Evolutionary conservation across 2,888 invertebrate species (phyloP).

Genomic region (Athetis lepigone): DNA sequence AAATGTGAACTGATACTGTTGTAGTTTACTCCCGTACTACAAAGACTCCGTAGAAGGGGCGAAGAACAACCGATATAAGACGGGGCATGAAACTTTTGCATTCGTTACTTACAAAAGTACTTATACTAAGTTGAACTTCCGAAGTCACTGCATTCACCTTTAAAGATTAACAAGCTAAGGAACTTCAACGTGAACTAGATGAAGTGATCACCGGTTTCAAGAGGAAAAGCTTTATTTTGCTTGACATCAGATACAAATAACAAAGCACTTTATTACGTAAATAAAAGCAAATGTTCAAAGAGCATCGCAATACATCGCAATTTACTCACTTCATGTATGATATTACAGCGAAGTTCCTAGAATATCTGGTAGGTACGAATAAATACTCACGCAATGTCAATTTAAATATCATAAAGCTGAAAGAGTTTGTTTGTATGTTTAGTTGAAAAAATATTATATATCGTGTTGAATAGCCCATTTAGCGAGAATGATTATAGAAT

Average conservation of each 20-base stretch:
- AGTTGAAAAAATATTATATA: no score
- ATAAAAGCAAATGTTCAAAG: not conserved
- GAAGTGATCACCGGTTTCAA: slow-evolving; percentile 9
- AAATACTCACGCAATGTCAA: no score
- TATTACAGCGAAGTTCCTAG: not conserved
- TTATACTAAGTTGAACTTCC: slow-evolving; percentile 27
- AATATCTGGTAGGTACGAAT: not conserved
- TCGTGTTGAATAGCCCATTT: no score
- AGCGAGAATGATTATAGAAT: no score
- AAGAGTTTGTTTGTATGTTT: no score
- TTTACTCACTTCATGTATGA: not conserved
- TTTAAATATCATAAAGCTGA: no score
- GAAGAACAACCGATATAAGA: slow-evolving; percentile 11
- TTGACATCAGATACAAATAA: not conserved
- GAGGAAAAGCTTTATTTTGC: no score
- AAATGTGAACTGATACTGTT: not conserved
- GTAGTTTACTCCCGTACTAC: not conserved
- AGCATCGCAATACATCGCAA: not conserved
- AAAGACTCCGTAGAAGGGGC: no score
- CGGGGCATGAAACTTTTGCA: slow-evolving; percentile 9
- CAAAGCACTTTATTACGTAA: not conserved
- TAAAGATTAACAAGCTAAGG: slow-evolving; percentile 15
- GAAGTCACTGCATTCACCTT: slow-evolving; percentile 19
- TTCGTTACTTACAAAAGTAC: slow-evolving; percentile 12
- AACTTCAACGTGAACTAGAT: slow-evolving; percentile 16